Conservation (phyloP, 2,797 vertebrate species). For the Hippoglossus hippoglossus region DNA sequence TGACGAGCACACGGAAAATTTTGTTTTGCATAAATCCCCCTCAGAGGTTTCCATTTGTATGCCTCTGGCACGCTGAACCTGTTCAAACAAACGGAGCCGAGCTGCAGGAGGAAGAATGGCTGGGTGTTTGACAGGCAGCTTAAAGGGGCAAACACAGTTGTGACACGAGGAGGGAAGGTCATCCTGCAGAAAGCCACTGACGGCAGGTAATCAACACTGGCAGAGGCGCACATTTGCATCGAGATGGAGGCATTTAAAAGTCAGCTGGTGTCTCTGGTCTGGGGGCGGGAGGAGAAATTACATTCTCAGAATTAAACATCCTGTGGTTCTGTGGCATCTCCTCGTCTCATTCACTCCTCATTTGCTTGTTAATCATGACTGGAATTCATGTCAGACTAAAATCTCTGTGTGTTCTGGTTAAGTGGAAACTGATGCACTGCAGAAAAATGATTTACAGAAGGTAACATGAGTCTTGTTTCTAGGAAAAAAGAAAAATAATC, state of each 20-base stretch:
- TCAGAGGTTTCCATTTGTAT: slow-evolving; percentile 46
- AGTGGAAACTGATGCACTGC: neutral
- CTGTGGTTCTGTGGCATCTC: slow-evolving; percentile 16
- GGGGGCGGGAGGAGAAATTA: slow-evolving; percentile 44
- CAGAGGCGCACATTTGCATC: slow-evolving; percentile 70
- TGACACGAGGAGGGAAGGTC: slow-evolving; percentile 70
- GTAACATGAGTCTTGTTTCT: neutral
- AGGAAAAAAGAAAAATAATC: neutral
- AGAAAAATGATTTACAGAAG: too few relatives aligned
- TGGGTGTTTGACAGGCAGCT: slow-evolving; percentile 75
- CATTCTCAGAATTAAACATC: slow-evolving; percentile 47
- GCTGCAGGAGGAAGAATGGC: slow-evolving; percentile 37
- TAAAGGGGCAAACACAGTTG: slow-evolving; percentile 64
- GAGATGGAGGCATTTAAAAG: slow-evolving; percentile 65
- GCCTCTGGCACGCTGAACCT: slow-evolving; percentile 24
- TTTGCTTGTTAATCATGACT: slow-evolving; percentile 15
- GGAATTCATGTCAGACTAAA: slow-evolving; percentile 10
- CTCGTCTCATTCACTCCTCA: slow-evolving; percentile 10
- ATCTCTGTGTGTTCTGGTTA: slow-evolving; percentile 26
- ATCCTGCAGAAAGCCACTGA: slow-evolving; percentile 36
- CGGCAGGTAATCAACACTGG: slow-evolving; percentile 68
- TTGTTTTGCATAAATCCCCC: slow-evolving; percentile 61
- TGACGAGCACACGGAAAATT: slow-evolving; percentile 12
- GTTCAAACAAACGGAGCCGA: slow-evolving; percentile 58
- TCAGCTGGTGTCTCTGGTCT: slow-evolving; percentile 30